phyloP scores from a whole-genome alignment of 2,888 invertebrate species.

The Chaetogeoica ovagalla region DNA sequence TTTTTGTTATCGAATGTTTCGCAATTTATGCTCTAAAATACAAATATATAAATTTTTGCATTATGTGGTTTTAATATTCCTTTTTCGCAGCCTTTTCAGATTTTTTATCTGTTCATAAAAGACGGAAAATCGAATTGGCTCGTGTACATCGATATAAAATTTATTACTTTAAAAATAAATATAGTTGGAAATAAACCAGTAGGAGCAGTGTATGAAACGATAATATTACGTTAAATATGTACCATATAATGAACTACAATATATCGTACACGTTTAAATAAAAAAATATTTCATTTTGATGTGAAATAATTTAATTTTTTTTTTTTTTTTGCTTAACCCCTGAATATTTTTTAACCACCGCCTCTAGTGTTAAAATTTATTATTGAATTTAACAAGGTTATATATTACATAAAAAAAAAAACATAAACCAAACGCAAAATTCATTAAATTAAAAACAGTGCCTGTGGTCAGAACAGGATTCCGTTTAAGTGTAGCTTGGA shows the following conservation, averaged over 20 bases:
- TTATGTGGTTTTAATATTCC: not conserved
- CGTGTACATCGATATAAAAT: not conserved
- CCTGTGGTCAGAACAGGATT: not conserved
- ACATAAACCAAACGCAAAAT: constrained; percentile 8
- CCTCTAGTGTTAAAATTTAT: constrained; percentile 5
- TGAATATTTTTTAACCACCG: constrained; percentile 19
- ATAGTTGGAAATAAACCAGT: not conserved
- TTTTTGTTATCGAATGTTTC: too few species aligned
- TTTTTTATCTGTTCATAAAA: not conserved
- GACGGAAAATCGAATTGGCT: not conserved
- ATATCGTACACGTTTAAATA: not conserved
- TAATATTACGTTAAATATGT: not conserved
- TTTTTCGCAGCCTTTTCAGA: constrained; percentile 2
- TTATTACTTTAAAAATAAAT: too few species aligned
- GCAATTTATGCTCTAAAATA: too few species aligned
- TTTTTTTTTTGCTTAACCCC: not conserved
- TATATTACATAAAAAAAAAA: too few species aligned
- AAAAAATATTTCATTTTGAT: not conserved
- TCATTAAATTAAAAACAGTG: not conserved
- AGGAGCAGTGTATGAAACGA: not conserved
- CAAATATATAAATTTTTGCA: too few species aligned
- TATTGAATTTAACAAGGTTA: constrained; percentile 34
- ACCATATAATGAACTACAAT: not conserved
- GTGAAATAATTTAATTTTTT: not conserved
- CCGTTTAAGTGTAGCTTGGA: not conserved